Evolutionary conservation across 2,797 vertebrate genomes (phyloP), one percentile per base, ranked within the genome.

Genomic region (Orientallactaga sibirica): DNA sequence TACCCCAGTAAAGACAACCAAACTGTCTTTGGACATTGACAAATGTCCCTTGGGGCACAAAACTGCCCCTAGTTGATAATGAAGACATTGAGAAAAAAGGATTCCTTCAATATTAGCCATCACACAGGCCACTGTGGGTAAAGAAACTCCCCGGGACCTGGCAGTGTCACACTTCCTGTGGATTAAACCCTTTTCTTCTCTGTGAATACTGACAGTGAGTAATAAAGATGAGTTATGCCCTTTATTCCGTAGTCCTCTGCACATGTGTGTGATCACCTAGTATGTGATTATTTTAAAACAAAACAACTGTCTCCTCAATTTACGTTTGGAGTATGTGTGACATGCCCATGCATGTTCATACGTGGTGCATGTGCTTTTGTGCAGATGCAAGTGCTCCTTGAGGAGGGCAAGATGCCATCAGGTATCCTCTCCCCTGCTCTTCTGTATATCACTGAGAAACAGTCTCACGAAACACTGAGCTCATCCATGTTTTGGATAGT

Each of bases 251-350:
- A 71, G 20, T 90, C 70, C 33, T 86, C 67, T 82, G n/a, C 10
- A 2, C 62, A 33, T 8, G 7, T 14, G 18, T 71, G 0, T 24
- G 43, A 93, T 66, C 4, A 73, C 61, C 70, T 74, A 81, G 27
- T n/a, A 67, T 25, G 20, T 64, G 33, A n/a, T 92, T 68, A 41
- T 74, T 86, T 84, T 41, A 77, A 89, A 84, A 90, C 9, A 87
- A 91, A 84, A 73, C 43, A 78, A 94, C 33, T 33, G 64, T 77
- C 11, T 2, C 52, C 41, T 78, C 82, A 86, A 85, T 94, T 84
- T 67, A 81, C 77, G 22, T 5, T 7, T 37, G 9, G 8, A 58
- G 55, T 58, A 12, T 58, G 11, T 58, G 55, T 58, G 11, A 58
- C 55, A 16, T 4, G 55, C 55, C 55, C 55, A 58, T 16, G 16